These are phyloP conservation scores for Pangasius larnaudii DNA, from an alignment of 2,797 vertebrate species.

Conservation along the genomic window DNA sequence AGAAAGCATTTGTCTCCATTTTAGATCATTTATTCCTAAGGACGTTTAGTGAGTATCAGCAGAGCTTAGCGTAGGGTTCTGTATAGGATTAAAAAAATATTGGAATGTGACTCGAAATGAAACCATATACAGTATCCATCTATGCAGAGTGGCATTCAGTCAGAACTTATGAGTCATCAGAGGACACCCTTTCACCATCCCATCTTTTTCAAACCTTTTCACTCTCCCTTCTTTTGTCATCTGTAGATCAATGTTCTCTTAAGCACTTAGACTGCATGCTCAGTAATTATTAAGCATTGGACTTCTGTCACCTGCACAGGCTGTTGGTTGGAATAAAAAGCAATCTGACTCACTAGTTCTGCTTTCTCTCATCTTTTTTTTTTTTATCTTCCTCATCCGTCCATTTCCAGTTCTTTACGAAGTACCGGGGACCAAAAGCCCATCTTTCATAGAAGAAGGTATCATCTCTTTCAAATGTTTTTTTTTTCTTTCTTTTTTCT, in stretches of 20 bases:
- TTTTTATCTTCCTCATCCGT: slow-evolving; percentile 47
- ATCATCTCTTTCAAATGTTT: slow-evolving; percentile 60
- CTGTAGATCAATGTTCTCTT: neutral
- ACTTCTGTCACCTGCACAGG: slow-evolving; percentile 17
- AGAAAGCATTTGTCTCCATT: slow-evolving; percentile 21
- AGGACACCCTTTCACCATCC: neutral
- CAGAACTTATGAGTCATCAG: neutral
- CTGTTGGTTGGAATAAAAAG: neutral
- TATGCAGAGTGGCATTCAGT: neutral
- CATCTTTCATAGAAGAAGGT: slow-evolving; percentile 96
- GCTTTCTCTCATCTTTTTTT: slow-evolving; percentile 55
- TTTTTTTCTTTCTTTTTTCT: neutral
- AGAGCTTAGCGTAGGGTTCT: neutral
- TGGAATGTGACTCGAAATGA: neutral
- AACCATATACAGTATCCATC: neutral
- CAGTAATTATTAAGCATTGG: slow-evolving; percentile 24
- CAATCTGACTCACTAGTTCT: slow-evolving; percentile 42
- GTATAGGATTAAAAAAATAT: neutral
- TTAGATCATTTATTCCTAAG: neutral
- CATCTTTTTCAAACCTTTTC: slow-evolving; percentile 4
- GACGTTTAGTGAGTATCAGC: neutral
- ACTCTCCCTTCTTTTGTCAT: slow-evolving; percentile 13
- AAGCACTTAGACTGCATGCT: slow-evolving; percentile 9
- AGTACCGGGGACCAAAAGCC: slow-evolving; percentile 85
- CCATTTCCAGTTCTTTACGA: slow-evolving; percentile 85